Conservation (phyloP, 2,888 invertebrate species). For the Melanophora roralis region DNA sequence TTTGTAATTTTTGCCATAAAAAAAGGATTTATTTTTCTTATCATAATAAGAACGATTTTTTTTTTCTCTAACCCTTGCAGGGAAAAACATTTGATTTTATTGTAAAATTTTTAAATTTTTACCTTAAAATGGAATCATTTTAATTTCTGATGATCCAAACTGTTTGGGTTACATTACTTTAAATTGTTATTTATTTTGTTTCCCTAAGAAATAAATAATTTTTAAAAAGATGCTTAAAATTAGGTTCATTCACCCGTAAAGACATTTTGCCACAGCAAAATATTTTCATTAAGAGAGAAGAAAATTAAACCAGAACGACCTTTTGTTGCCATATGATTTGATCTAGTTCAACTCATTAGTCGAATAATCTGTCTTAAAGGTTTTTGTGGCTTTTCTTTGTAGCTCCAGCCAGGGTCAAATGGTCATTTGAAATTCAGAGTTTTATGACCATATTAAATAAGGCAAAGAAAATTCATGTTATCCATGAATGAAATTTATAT, state of each 20-base stretch:
- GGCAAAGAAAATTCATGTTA: too few relatives aligned
- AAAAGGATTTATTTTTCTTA: constrained; percentile 58
- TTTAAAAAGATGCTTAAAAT: constrained; percentile 19
- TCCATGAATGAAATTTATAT: too few relatives aligned
- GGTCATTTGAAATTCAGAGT: constrained; percentile 45
- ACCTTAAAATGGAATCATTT: constrained; percentile 67
- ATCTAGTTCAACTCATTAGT: constrained; percentile 46
- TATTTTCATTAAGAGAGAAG: neutral
- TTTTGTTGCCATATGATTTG: constrained; percentile 26
- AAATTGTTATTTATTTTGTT: constrained; percentile 23
- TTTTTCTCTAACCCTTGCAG: constrained; percentile 56
- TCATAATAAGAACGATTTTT: constrained; percentile 13
- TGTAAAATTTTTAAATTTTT: constrained; percentile 69
- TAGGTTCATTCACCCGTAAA: constrained; percentile 61
- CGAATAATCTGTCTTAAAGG: constrained; percentile 3
- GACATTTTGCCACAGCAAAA: constrained; percentile 57
- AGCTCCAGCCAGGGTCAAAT: constrained; percentile 32
- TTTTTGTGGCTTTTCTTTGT: neutral
- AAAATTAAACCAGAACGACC: constrained; percentile 56
- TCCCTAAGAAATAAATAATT: constrained; percentile 38
- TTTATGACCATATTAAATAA: constrained; percentile 47
- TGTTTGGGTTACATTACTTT: constrained; percentile 38
- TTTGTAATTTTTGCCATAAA: constrained; percentile 56
- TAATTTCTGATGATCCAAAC: constrained; percentile 20
- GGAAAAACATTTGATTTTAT: constrained; percentile 56